A percentile compares a stretch with the other conserved stretches of the same genome.
Conservation (phyloP, 2,888 invertebrate species). For the Lepidochrysops patricia region DNA sequence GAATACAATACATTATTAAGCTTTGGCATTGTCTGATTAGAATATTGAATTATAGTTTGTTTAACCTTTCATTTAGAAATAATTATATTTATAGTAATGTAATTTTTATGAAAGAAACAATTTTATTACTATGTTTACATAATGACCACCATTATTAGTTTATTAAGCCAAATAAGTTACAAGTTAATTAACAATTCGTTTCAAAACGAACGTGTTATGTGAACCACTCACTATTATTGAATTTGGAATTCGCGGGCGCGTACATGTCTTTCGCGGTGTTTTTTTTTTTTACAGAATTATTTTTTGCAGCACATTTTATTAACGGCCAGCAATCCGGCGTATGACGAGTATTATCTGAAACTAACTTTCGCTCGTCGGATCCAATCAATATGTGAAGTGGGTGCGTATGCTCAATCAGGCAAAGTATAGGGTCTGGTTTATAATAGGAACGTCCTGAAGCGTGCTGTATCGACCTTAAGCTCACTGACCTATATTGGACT, state of each 20-base stretch:
- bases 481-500: slow-evolving; percentile 24
- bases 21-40: background rate
- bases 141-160: no score
- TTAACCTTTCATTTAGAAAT: background rate
- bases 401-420: slow-evolving; percentile 52
- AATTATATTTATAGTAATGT: background rate
- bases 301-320: slow-evolving; percentile 20
- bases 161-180: no score
- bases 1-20: background rate
- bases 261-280: background rate
- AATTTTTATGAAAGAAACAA: background rate
- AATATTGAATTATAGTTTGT: background rate
- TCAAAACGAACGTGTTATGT: background rate
- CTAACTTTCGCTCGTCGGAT: slow-evolving; percentile 50
- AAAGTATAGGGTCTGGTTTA: slow-evolving; percentile 26
- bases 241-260: slow-evolving; percentile 10
- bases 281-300: slow-evolving; percentile 12
- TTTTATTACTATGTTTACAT: background rate
- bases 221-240: background rate
- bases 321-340: slow-evolving; percentile 39
- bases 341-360: slow-evolving; percentile 57
- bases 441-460: slow-evolving; percentile 27
- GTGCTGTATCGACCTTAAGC: slow-evolving; percentile 23
- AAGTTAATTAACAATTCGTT: background rate
- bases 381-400: slow-evolving; percentile 54